phyloP scores from a whole-genome alignment of 2,888 invertebrate genomes.

The Harpalus rufipes region DNA sequence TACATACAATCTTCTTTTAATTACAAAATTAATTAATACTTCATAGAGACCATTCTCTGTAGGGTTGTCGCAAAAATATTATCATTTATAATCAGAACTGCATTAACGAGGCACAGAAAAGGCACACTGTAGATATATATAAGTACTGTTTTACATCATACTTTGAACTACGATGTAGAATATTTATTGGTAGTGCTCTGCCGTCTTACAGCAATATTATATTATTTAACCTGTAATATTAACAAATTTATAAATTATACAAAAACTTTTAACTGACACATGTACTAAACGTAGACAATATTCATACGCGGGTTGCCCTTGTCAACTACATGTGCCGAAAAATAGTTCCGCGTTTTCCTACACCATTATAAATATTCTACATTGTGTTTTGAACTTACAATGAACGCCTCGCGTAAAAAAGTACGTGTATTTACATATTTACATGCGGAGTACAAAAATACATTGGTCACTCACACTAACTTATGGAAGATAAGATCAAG shows the following conservation, averaged over 20 bases:
- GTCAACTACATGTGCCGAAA: too few relatives aligned
- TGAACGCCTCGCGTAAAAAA: slow-evolving; percentile 43
- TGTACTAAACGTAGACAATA: too few relatives aligned
- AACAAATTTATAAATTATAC: too few relatives aligned
- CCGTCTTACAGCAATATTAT: too few relatives aligned
- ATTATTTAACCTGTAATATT: too few relatives aligned
- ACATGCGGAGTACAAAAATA: slow-evolving; percentile 55
- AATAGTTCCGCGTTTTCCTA: too few relatives aligned
- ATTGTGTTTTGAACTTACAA: slow-evolving; percentile 58
- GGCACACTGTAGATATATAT: slow-evolving; percentile 57
- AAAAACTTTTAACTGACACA: too few relatives aligned
- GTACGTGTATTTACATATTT: slow-evolving; percentile 61
- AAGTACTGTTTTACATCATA: slow-evolving; percentile 65
- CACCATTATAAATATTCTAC: slow-evolving; percentile 32
- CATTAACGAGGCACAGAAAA: slow-evolving; percentile 58
- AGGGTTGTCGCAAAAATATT: slow-evolving; percentile 41
- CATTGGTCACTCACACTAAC: slow-evolving; percentile 34
- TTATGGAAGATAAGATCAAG: slow-evolving; percentile 30
- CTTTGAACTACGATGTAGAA: slow-evolving; percentile 10
- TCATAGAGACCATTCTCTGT: slow-evolving; percentile 54
- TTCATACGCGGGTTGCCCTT: too few relatives aligned
- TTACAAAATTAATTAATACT: slow-evolving; percentile 65
- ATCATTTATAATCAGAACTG: slow-evolving; percentile 40
- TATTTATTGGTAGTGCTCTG: too few relatives aligned
- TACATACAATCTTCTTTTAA: slow-evolving; percentile 61